Base-by-base conservation (phyloP, 2,113 vertebrate genomes). In the Sapayoa aenigma region DNA sequence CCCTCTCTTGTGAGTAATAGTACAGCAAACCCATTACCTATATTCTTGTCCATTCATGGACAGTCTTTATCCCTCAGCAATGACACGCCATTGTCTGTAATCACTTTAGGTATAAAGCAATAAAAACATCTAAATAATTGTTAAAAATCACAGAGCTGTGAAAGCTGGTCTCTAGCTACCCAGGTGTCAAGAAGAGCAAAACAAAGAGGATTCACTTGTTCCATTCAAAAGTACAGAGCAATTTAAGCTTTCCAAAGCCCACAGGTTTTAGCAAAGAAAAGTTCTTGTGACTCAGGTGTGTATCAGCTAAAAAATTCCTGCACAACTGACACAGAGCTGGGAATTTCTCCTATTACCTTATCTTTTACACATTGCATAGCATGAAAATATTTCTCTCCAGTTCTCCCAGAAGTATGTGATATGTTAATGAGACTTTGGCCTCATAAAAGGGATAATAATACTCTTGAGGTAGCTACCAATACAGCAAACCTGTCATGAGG, bases 191-290 rank as follows among this genome's bases (percentile, higher is more conserved):
- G 39, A 84, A 68, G 14, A 46, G 62, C 44, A 55, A 28, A 72
- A 24, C 41, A 72, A 63, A 63, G 27, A 80, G 22, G 25, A 42
- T 74, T 84, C 42, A 42, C 20, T 50, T 75, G 4, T 19, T 89
- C 22, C 10, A 4, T 66, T 86, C 63, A 73, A 37, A 85, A 52
- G 14, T 14, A 49, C 0, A 0, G 24, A 83, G 17, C 16, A 78
- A 63, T 58, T 81, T 74, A 75, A 84, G 47, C 23, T 79, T 84
- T 58, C 55, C 52, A 53, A 90, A 78, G 10, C 31, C 25, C 22
- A 11, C 11, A 24, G 37, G 3, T 5, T 77, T 81, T 60, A 74
- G 35, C 0, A 0, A 89, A 19, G 16, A 63, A 66, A 79, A 56
- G 23, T 42, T 85, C 35, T 79, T 71, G 46, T 2, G 4, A 78